Conservation (phyloP, 2,888 invertebrate genomes). For the Coelinius sp. region DNA sequence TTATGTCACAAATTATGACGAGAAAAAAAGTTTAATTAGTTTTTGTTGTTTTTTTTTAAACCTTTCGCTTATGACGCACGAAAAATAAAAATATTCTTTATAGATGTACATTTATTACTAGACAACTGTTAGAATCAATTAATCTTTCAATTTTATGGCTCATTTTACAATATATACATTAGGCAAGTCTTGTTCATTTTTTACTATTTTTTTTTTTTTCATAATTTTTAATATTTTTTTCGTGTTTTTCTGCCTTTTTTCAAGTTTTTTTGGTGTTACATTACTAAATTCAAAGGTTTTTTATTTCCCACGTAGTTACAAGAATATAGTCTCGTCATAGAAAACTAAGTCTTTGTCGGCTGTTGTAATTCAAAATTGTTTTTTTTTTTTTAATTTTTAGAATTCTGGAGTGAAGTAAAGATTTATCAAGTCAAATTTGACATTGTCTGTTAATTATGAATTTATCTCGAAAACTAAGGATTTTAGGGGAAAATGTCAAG, state of each 20-base stretch:
- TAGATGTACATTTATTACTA: slow-evolving; percentile 45
- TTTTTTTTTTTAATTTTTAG: neutral
- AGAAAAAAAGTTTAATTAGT: slow-evolving; percentile 27
- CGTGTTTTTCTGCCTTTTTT: slow-evolving; percentile 48
- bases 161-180: slow-evolving; percentile 69
- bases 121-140: slow-evolving; percentile 65
- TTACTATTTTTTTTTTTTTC: slow-evolving; percentile 47
- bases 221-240: slow-evolving; percentile 55
- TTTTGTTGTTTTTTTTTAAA: slow-evolving; percentile 14
- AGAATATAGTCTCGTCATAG: slow-evolving; percentile 69
- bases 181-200: slow-evolving; percentile 58
- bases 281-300: slow-evolving; percentile 8
- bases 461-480: neutral
- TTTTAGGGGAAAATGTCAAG: neutral
- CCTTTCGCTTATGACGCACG: slow-evolving; percentile 24
- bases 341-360: slow-evolving; percentile 68
- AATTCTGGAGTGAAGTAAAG: neutral
- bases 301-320: slow-evolving; percentile 42
- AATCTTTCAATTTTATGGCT: slow-evolving; percentile 53
- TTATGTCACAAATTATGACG: slow-evolving; percentile 16
- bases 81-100: slow-evolving; percentile 30
- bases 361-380: slow-evolving; percentile 51
- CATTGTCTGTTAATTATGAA: neutral
- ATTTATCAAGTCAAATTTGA: neutral
- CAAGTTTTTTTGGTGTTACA: slow-evolving; percentile 6